Conservation (phyloP, 2,113 vertebrate species). For the Perca fluviatilis region DNA sequence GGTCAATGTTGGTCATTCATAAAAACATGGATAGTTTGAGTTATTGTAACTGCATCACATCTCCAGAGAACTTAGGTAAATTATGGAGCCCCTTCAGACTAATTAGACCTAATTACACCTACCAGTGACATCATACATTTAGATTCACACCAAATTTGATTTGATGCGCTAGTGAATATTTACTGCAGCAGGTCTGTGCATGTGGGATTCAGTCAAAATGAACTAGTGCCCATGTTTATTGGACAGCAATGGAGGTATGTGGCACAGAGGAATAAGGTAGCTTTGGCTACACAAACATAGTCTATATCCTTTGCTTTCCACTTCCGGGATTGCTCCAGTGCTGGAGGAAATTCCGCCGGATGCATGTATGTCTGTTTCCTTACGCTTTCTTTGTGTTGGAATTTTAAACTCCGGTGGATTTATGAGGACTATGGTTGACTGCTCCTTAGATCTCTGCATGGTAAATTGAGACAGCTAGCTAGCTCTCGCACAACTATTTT, state of each 20-base stretch:
- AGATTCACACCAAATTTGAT: not conserved
- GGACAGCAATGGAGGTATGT: not conserved
- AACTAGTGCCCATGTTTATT: not conserved
- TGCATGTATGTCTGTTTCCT: too few relatives aligned
- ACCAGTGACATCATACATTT: not conserved
- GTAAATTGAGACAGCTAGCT: too few relatives aligned
- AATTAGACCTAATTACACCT: not conserved
- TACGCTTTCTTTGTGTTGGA: too few relatives aligned
- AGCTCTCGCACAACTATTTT: too few relatives aligned
- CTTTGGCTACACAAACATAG: too few relatives aligned
- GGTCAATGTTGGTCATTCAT: not conserved
- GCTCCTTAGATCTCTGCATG: too few relatives aligned
- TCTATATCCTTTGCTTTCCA: too few relatives aligned
- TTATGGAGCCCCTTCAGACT: not conserved
- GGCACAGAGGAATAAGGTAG: too few relatives aligned
- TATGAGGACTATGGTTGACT: too few relatives aligned
- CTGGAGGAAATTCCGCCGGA: too few relatives aligned
- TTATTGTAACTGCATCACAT: not conserved
- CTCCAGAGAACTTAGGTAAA: not conserved
- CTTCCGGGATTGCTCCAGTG: too few relatives aligned
- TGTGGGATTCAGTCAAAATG: not conserved
- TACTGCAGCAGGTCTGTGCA: not conserved
- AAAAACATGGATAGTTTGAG: conserved; percentile 10
- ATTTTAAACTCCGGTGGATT: too few relatives aligned
- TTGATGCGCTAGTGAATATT: not conserved